These are phyloP conservation scores for Sebastes matsubarae DNA, from an alignment of 2,797 vertebrate genomes.

Conservation along the genomic window DNA sequence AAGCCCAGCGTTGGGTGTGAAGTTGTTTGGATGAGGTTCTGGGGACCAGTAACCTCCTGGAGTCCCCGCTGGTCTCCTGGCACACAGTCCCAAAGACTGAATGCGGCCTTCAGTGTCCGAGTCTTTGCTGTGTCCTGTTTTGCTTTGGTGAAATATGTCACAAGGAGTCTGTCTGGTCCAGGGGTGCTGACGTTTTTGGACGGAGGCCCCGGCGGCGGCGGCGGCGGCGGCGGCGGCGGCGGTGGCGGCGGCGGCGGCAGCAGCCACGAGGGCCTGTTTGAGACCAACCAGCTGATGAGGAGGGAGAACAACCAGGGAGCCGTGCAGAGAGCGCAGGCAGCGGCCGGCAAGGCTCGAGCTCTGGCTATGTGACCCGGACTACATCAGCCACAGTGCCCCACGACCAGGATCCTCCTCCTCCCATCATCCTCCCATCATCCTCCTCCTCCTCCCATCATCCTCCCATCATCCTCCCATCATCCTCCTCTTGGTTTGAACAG, in stretches of 20 bases:
- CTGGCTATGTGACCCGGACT: conserved; percentile 82
- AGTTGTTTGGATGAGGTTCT: too few relatives aligned
- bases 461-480: not conserved
- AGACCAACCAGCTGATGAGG: conserved; percentile 88
- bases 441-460: too few relatives aligned
- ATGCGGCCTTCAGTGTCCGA: not conserved
- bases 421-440: not conserved
- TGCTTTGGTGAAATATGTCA: not conserved
- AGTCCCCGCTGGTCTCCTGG: not conserved
- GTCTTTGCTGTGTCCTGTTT: not conserved
- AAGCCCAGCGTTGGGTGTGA: too few relatives aligned
- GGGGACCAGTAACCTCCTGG: too few relatives aligned
- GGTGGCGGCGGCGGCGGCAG: conserved; percentile 53
- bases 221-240: conserved; percentile 15
- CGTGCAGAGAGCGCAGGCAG: conserved; percentile 87
- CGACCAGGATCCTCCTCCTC: not conserved
- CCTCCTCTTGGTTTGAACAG: conserved; percentile 1
- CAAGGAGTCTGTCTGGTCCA: conserved; percentile 56
- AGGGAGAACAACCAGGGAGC: conserved; percentile 84
- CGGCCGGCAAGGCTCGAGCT: conserved; percentile 86
- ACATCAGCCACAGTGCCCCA: conserved; percentile 34
- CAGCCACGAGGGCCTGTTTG: conserved; percentile 89
- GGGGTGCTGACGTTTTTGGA: conserved; percentile 88
- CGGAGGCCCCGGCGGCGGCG: conserved; percentile 80
- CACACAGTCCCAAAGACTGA: not conserved